These are phyloP conservation scores for Monochamus saltuarius DNA, from an alignment of 1,140 invertebrate genomes.

Conservation along the genomic window DNA sequence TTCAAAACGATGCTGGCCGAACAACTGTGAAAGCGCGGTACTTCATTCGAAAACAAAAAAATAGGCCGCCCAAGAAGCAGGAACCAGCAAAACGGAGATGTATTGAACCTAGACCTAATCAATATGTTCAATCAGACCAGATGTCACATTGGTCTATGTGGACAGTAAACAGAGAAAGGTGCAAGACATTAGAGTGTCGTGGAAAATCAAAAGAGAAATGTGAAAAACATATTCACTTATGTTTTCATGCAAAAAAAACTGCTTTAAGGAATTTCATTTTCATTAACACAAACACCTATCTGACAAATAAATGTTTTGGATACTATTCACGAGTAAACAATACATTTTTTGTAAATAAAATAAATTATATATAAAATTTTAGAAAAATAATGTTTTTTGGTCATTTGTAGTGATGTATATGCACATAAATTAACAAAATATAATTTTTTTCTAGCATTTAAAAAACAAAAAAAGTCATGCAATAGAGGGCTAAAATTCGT, in stretches of 20 bases:
- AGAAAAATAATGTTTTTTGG: no score
- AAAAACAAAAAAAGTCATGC: no score
- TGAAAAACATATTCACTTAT: slow-evolving; percentile 19
- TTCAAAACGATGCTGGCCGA: slow-evolving; percentile 23
- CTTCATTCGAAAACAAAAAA: not conserved
- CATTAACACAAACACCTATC: no score
- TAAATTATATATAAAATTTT: no score
- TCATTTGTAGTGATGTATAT: no score
- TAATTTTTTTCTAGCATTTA: no score
- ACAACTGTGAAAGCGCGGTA: slow-evolving; percentile 13
- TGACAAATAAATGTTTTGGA: no score
- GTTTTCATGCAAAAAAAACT: slow-evolving; percentile 20
- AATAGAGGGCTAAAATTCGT: no score
- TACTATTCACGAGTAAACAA: no score
- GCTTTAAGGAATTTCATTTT: slow-evolving; percentile 19
- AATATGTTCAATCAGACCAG: slow-evolving; percentile 2
- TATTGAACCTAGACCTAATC: not conserved
- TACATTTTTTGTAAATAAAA: no score
- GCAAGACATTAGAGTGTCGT: slow-evolving; percentile 9
- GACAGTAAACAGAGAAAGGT: slow-evolving; percentile 16
- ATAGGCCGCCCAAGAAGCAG: not conserved
- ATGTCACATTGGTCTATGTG: slow-evolving; percentile 16
- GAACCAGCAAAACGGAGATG: slow-evolving; percentile 8
- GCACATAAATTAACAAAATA: no score
- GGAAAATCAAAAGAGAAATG: slow-evolving; percentile 18